Conservation (phyloP, 2,113 vertebrate species). For the Tragelaphus buxtoni region DNA sequence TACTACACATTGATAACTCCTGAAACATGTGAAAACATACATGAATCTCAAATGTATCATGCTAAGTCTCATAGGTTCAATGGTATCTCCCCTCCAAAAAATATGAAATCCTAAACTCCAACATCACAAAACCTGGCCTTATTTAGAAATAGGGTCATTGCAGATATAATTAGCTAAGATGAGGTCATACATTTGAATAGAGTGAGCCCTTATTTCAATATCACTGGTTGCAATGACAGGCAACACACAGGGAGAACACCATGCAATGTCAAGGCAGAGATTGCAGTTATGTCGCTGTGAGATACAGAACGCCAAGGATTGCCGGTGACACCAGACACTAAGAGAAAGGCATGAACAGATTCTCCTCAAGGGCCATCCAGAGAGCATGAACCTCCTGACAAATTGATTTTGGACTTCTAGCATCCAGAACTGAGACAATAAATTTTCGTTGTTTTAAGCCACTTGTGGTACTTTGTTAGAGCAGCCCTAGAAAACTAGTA, state of each 20-base stretch:
- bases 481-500: background rate
- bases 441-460: background rate
- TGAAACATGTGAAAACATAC: background rate
- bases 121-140: background rate
- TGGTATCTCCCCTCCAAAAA: background rate
- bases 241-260: background rate
- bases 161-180: background rate
- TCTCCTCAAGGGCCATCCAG: background rate
- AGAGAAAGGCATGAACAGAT: background rate
- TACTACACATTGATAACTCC: background rate
- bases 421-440: background rate
- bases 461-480: background rate
- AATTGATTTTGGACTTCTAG: background rate
- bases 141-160: background rate
- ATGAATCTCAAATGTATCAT: background rate
- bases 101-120: background rate
- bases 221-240: background rate
- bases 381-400: background rate
- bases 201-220: background rate
- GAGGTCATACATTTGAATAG: background rate
- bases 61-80: background rate
- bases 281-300: background rate
- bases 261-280: background rate
- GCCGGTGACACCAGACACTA: background rate
- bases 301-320: background rate